Conservation (phyloP, 2,113 vertebrate genomes). For the Turnix velox region DNA sequence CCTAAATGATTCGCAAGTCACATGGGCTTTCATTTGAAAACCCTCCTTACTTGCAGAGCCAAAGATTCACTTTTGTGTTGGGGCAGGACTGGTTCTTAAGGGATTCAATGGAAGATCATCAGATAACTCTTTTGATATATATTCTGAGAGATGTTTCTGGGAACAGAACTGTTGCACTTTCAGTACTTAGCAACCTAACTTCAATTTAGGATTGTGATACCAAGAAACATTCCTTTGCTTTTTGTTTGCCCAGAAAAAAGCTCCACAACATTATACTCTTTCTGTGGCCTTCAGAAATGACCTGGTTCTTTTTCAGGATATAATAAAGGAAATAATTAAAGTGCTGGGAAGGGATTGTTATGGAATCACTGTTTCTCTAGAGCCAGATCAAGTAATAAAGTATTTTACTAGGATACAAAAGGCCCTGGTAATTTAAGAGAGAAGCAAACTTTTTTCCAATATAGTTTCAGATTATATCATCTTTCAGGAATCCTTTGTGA, state of each 20-base stretch:
- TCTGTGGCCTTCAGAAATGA: conserved; percentile 37
- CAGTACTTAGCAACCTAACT: neutral
- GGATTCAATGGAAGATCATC: neutral
- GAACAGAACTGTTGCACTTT: neutral
- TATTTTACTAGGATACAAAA: conserved; percentile 64
- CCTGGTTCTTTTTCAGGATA: conserved; percentile 50
- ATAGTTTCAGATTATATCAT: conserved; percentile 66
- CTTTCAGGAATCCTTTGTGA: conserved; percentile 63
- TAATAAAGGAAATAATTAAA: conserved; percentile 63
- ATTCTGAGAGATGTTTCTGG: neutral
- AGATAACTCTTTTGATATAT: conserved; percentile 13
- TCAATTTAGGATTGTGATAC: neutral
- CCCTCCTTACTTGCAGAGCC: neutral
- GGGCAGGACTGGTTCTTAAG: neutral
- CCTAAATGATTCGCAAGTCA: neutral
- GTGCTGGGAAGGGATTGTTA: conserved; percentile 57
- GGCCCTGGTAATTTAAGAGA: conserved; percentile 62
- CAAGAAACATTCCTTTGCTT: neutral
- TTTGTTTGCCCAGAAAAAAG: conserved; percentile 13
- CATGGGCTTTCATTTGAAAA: neutral
- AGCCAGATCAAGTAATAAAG: conserved; percentile 67
- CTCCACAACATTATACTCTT: neutral
- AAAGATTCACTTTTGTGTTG: neutral
- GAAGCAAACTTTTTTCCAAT: conserved; percentile 60
- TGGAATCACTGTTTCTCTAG: conserved; percentile 60